A percentile compares a stretch with the other conserved stretches of the same genome.
These are phyloP conservation scores for Neogobius melanostomus DNA, from an alignment of 2,113 vertebrate species.

Conservation along the genomic window DNA sequence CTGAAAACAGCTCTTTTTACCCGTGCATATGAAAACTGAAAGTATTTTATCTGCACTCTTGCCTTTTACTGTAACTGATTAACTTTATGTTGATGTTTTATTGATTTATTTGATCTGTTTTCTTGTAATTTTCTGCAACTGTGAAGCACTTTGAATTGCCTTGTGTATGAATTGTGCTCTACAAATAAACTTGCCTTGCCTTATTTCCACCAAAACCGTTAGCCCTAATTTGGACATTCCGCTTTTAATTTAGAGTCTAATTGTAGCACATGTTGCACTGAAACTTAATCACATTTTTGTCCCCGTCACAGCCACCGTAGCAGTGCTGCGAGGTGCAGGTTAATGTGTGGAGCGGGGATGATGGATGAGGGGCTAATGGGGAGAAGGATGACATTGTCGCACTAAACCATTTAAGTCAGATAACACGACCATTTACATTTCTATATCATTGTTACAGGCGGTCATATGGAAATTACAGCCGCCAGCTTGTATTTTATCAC, in stretches of 20 bases:
- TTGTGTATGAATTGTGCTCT: too few relatives aligned
- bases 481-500: neutral
- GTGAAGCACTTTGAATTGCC: too few relatives aligned
- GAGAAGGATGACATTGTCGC: conserved; percentile 33
- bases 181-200: too few relatives aligned
- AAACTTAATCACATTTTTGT: neutral
- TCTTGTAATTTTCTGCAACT: too few relatives aligned
- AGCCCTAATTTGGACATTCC: neutral
- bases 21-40: too few relatives aligned
- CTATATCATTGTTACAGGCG: conserved; percentile 4
- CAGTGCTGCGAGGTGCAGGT: conserved; percentile 25
- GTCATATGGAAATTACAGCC: neutral
- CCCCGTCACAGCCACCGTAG: neutral
- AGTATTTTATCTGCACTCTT: too few relatives aligned
- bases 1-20: too few relatives aligned
- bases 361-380: conserved; percentile 42
- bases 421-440: conserved; percentile 23
- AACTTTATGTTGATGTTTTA: too few relatives aligned
- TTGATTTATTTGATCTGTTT: too few relatives aligned
- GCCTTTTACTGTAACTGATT: too few relatives aligned
- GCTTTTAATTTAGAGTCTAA: neutral
- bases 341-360: conserved; percentile 25
- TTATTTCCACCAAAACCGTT: too few relatives aligned
- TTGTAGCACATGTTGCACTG: neutral
- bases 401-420: conserved; percentile 16